phyloP scores from a whole-genome alignment of 2,797 vertebrate species.

The Cichlasoma orientale region DNA sequence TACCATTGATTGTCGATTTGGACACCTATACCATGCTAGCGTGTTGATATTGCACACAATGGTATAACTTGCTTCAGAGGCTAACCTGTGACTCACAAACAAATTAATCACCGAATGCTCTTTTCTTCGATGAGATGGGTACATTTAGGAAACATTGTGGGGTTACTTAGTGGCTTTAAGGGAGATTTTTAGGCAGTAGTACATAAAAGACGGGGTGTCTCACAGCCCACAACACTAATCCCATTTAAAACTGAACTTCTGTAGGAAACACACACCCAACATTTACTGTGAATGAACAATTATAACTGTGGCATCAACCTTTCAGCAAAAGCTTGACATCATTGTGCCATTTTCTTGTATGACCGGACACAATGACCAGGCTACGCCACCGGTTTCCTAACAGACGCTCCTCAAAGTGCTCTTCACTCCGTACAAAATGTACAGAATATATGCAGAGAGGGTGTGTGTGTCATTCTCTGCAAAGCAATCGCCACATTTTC shows the following conservation, averaged over 20 bases:
- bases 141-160: background rate
- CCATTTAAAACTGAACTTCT: background rate
- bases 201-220: background rate
- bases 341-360: background rate
- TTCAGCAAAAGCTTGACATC: background rate
- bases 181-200: background rate
- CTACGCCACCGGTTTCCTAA: background rate
- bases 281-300: background rate
- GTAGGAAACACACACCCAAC: background rate
- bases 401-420: background rate
- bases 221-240: background rate
- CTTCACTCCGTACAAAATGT: background rate
- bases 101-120: background rate
- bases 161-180: background rate
- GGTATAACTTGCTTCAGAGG: too few relatives aligned
- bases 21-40: too few relatives aligned
- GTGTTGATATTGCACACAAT: too few relatives aligned
- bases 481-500: background rate
- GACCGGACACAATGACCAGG: background rate
- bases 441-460: background rate
- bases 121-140: background rate
- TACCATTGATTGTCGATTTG: too few relatives aligned
- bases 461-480: background rate
- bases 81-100: too few relatives aligned
- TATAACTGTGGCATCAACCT: background rate